Conservation (phyloP, 2,797 vertebrate genomes). For the Protosalanx chinensis region DNA sequence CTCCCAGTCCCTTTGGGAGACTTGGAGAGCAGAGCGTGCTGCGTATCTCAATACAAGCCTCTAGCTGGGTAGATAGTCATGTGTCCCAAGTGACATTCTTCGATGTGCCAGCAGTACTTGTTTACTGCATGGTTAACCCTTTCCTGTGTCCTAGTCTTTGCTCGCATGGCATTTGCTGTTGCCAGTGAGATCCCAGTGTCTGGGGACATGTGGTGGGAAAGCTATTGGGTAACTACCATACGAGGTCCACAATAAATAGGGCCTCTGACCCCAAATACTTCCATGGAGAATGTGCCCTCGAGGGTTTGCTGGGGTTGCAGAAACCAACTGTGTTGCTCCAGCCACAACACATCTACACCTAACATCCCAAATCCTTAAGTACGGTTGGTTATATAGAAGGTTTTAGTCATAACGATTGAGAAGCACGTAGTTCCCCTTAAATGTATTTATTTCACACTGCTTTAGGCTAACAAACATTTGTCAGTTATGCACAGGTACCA, state of each 20-base stretch:
- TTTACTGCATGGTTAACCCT: slow-evolving; percentile 65
- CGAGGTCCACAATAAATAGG: slow-evolving; percentile 42
- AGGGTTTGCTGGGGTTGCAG: neutral
- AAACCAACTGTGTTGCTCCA: neutral
- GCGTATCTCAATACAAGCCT: neutral
- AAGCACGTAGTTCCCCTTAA: neutral
- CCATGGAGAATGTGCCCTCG: neutral
- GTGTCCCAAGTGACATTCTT: slow-evolving; percentile 56
- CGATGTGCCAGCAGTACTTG: slow-evolving; percentile 46
- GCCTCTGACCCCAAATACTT: slow-evolving; percentile 39
- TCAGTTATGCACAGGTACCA: neutral
- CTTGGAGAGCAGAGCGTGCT: neutral
- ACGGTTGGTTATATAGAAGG: neutral
- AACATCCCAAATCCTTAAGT: neutral
- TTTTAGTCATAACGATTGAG: no score
- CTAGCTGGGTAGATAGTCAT: neutral
- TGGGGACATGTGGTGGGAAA: slow-evolving; percentile 1
- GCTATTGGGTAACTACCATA: slow-evolving; percentile 27
- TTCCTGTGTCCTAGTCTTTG: slow-evolving; percentile 43
- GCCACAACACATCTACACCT: neutral
- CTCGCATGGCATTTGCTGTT: slow-evolving; percentile 54
- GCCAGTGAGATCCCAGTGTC: slow-evolving; percentile 23
- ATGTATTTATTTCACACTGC: no score
- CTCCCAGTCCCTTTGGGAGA: slow-evolving; percentile 4
- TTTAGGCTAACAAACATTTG: neutral